Conservation (phyloP, 2,888 invertebrate genomes). For the Lycia hirtaria region DNA sequence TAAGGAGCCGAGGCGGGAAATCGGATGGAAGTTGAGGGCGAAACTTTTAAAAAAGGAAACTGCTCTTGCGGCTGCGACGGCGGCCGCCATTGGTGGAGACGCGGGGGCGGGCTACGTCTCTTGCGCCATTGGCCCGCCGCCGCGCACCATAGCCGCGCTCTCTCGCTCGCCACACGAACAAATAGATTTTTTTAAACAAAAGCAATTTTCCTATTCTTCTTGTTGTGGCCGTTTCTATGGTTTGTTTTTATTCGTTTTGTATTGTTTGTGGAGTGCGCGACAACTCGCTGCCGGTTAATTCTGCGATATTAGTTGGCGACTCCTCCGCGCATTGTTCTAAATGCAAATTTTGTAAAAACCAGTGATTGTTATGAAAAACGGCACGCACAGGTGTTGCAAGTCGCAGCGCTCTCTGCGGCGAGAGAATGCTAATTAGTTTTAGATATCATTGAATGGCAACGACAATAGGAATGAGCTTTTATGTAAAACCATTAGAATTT, state of each 20-base stretch:
- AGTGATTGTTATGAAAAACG: slow-evolving; percentile 74
- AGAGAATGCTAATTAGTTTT: slow-evolving; percentile 72
- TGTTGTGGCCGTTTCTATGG: slow-evolving; percentile 80
- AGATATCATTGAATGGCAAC: slow-evolving; percentile 59
- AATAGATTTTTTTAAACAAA: slow-evolving; percentile 85
- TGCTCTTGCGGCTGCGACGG: slow-evolving; percentile 72
- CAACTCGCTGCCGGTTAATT: slow-evolving; percentile 83
- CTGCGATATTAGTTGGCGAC: slow-evolving; percentile 76
- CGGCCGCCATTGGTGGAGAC: slow-evolving; percentile 69
- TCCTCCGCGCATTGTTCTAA: slow-evolving; percentile 71
- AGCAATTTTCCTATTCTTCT: slow-evolving; percentile 86
- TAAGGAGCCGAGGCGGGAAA: slow-evolving; percentile 81
- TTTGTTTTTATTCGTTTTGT: slow-evolving; percentile 84
- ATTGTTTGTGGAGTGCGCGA: slow-evolving; percentile 81
- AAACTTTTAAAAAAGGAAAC: slow-evolving; percentile 85
- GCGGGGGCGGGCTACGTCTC: slow-evolving; percentile 73
- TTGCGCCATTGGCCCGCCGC: slow-evolving; percentile 72
- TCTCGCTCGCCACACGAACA: slow-evolving; percentile 80
- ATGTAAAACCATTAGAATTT: slow-evolving; percentile 40
- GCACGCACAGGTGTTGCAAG: slow-evolving; percentile 62
- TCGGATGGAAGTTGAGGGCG: slow-evolving; percentile 83
- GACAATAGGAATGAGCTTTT: slow-evolving; percentile 53
- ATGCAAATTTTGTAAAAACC: slow-evolving; percentile 80
- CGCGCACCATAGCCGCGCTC: slow-evolving; percentile 77
- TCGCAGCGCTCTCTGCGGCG: slow-evolving; percentile 39